Evolutionary conservation across 2,888 invertebrate genomes (phyloP), one percentile per base, ranked within the genome.

Genomic region (Lasioglossum figueresi): DNA sequence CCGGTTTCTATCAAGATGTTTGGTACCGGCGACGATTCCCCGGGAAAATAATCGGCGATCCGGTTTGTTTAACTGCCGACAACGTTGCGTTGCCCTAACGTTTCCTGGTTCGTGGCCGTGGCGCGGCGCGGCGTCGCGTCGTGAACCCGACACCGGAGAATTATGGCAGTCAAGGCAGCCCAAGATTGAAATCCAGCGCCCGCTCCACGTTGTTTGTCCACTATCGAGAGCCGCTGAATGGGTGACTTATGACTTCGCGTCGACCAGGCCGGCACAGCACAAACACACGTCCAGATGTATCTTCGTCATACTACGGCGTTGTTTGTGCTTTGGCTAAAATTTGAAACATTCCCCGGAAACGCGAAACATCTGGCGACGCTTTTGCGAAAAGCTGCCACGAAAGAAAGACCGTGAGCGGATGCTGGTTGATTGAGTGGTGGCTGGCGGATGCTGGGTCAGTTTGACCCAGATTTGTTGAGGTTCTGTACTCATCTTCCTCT

Each of bases 181-280:
- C 45, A 78, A 75, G 76, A 76, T 79, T 81, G 85, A 86, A 84
- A 84, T 79, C 76, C 77, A 27, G 63, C 31, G 19, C 8, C 75
- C 80, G 40, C 71, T 37, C 73, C 86, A 16, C 48, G 83, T 56
- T 85, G 84, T 80, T 80, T 77, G 89, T 45, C 78, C 80, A 79
- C 82, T 90, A 84, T 88, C 82, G 80, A 45, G 76, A 79, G 52
- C 63, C 68, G 76, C 63, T 77, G 75, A 79, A 83, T 73, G 34
- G 76, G 48, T 86, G 85, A 91, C 89, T 90, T 90, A 89, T 86
- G 86, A 86, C 83, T 90, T 83, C 77, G 68, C 76, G 52, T 75
- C 45, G 82, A 19, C 63, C 71, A 80, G 68, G 40, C 27, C 82
- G 80, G 34, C 40, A 86, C 88, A 85, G 78, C 81, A 77, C 88